Evolutionary conservation across 2,113 vertebrate genomes (phyloP).

Genomic region (Hydropotes inermis): DNA sequence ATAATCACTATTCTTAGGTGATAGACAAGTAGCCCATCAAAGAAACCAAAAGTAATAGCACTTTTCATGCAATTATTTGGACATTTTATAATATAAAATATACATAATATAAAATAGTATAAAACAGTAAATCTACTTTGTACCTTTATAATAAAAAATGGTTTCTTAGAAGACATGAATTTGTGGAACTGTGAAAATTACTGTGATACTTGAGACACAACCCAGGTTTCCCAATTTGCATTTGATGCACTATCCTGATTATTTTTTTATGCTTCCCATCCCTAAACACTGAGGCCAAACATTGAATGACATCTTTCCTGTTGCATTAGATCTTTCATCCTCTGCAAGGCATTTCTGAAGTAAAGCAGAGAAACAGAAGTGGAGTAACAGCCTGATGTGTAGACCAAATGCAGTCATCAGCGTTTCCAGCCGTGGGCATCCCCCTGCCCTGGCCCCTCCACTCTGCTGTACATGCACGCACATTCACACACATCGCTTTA

Average conservation of each 20-base stretch:
- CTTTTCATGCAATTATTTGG: not conserved
- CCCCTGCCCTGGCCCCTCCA: not conserved
- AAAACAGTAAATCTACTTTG: not conserved
- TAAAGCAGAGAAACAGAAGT: not conserved
- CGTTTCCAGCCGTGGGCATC: not conserved
- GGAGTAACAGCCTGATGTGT: not conserved
- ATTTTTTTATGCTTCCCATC: not conserved
- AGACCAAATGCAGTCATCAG: not conserved
- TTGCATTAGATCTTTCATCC: not conserved
- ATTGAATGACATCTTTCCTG: not conserved
- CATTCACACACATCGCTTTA: not conserved
- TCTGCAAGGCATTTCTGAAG: not conserved
- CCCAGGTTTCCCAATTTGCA: not conserved
- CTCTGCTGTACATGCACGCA: not conserved
- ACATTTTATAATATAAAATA: not conserved
- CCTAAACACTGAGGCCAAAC: not conserved
- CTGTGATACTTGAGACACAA: not conserved
- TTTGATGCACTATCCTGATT: not conserved
- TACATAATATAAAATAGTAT: not conserved
- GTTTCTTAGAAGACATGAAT: not conserved
- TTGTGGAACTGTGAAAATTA: not conserved
- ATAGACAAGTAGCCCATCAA: not conserved
- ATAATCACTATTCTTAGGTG: conserved; percentile 1
- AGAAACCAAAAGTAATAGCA: not conserved
- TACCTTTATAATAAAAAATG: not conserved